phyloP scores from a whole-genome alignment of 2,113 vertebrate genomes.

The Symphodus melops region DNA sequence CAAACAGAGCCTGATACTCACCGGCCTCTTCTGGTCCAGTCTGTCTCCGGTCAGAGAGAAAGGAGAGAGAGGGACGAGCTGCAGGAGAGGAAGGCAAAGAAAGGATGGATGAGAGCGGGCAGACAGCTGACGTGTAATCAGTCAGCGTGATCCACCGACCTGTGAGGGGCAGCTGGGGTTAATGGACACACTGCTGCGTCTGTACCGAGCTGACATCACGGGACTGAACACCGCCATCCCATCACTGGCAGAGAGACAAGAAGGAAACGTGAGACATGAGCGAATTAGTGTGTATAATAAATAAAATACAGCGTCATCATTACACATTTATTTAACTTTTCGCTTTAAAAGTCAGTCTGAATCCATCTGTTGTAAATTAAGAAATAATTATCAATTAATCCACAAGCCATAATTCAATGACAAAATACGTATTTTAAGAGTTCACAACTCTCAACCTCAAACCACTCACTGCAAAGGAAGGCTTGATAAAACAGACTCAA shows the following conservation, averaged over 20 bases:
- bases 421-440: too few relatives aligned
- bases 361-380: too few relatives aligned
- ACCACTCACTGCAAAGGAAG: too few relatives aligned
- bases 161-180: conserved; percentile 83
- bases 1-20: conserved; percentile 48
- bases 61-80: conserved; percentile 78
- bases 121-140: background rate
- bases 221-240: conserved; percentile 78
- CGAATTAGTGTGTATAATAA: background rate
- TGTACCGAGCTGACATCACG: conserved; percentile 72
- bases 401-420: too few relatives aligned
- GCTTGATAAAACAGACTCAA: too few relatives aligned
- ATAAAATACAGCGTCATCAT: too few relatives aligned
- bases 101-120: background rate
- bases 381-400: too few relatives aligned
- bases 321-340: too few relatives aligned
- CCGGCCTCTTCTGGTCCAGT: conserved; percentile 81
- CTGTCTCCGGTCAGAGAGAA: conserved; percentile 77
- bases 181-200: conserved; percentile 86
- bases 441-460: too few relatives aligned
- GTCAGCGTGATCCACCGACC: conserved; percentile 56
- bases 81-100: background rate
- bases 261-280: too few relatives aligned
- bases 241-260: conserved; percentile 66
- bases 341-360: too few relatives aligned